Evolutionary conservation across 2,113 vertebrate species (phyloP).

Genomic region (Eulemur rufifrons): DNA sequence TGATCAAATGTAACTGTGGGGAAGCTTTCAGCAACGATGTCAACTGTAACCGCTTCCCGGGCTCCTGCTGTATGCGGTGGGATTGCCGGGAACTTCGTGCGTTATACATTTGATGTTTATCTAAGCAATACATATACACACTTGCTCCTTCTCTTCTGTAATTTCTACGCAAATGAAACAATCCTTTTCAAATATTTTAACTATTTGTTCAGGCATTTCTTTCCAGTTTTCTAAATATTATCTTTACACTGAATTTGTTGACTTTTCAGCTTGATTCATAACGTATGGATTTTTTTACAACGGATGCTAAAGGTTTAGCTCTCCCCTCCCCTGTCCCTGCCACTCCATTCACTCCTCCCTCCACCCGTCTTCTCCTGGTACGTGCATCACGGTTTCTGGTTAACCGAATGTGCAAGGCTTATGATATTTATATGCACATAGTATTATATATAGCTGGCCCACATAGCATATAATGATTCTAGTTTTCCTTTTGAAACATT

Average conservation of each 20-base stretch:
- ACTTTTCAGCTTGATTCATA: not conserved
- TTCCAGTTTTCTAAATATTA: not conserved
- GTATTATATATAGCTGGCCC: not conserved
- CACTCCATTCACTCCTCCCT: not conserved
- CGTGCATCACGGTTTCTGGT: not conserved
- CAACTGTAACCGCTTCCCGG: not conserved
- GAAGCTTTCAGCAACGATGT: too few relatives aligned
- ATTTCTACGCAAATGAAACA: not conserved
- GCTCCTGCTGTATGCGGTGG: rapidly evolving
- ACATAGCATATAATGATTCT: not conserved
- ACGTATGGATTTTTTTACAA: not conserved
- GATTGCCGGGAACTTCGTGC: not conserved
- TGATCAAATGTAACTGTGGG: not conserved
- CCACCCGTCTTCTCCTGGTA: not conserved
- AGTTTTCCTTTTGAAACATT: not conserved
- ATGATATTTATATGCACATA: not conserved
- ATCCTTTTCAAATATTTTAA: not conserved
- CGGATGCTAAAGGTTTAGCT: not conserved
- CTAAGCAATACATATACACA: not conserved
- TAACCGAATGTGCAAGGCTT: not conserved
- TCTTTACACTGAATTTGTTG: not conserved
- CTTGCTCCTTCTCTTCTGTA: not conserved
- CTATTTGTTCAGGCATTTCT: not conserved
- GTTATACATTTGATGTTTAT: not conserved
- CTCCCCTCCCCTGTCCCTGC: not conserved